Evolutionary conservation across 2,113 vertebrate genomes (phyloP), one percentile per base, ranked within the genome.

Genomic region (Corythoichthys intestinalis): DNA sequence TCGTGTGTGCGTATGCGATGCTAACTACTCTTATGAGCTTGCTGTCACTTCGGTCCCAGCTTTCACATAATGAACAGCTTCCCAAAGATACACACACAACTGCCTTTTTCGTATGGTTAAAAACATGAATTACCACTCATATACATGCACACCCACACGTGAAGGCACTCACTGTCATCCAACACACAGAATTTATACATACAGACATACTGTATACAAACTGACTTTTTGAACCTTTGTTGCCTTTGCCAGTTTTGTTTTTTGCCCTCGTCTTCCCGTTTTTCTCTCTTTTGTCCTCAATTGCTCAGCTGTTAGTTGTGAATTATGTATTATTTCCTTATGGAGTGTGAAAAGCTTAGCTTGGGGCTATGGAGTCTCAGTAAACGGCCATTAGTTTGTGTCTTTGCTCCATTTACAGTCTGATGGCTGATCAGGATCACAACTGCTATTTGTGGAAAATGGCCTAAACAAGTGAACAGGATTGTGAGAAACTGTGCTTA

Each of bases 271-370:
- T 74, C 56, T 58, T 37, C 77, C 41, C 63, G 35, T 71, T 66
- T 66, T 63, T 77, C 73, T 72, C 68, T 77, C 70, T 77, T 81
- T 78, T 87, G 81, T 82, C 74, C 84, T 82, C 77, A 70, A 84
- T 88, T 83, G 77, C 75, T 88, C 87, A 88, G 81, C 85, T 89
- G 87, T 83, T 85, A 39, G 66, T 70, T 73, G 86, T 90, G 85
- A 89, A 90, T 90, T 87, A 90, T 89, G 86, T 72, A 90, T 90
- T 41, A 68, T 80, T 83, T 78, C 86, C 89, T 84, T 90, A 87
- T 89, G 87, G 89, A 86, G 85, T 83, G 89, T 87, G 89, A 85
- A 84, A 6, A 81, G 80, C 80, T 83, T 85, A 80, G 86, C 89
- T 80, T 5, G 76, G 69, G 85, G 89, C 86, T 75, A 84, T 85